A percentile compares a stretch with the other conserved stretches of the same genome.
Conservation (phyloP, 2,113 vertebrate species). For the Sula dactylatra region DNA sequence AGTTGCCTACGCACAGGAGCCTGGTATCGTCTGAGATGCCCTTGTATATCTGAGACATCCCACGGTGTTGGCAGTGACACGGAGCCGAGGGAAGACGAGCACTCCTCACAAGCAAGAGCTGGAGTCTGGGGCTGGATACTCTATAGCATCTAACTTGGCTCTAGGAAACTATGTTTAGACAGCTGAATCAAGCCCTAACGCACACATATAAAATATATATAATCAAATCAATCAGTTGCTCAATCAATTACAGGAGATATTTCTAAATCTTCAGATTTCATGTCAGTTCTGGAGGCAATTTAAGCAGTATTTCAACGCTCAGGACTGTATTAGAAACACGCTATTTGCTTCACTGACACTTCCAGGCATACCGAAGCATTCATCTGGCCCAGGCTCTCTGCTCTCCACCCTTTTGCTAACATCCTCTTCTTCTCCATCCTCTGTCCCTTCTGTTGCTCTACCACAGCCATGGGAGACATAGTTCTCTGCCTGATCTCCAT, state of each 20-base stretch:
- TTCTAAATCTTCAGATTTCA: constrained; percentile 49
- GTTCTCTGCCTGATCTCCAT: background rate
- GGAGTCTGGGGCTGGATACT: background rate
- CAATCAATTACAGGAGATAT: constrained; percentile 37
- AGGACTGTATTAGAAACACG: constrained; percentile 31
- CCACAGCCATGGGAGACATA: background rate
- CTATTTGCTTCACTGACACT: constrained; percentile 14
- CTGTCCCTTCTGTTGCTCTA: background rate
- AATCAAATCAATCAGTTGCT: constrained; percentile 54
- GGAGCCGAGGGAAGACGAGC: background rate
- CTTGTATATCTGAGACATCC: constrained; percentile 22
- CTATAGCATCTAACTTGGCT: background rate
- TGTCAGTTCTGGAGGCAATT: constrained; percentile 39
- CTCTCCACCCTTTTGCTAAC: constrained; percentile 17
- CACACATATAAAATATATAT: background rate
- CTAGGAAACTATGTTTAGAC: constrained; percentile 17
- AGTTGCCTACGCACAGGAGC: background rate
- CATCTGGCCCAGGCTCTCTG: constrained; percentile 5
- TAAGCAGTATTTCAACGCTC: constrained; percentile 5
- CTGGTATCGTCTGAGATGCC: constrained; percentile 51
- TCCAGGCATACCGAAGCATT: constrained; percentile 23
- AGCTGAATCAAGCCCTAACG: background rate
- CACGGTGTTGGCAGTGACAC: background rate
- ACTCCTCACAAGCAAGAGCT: background rate
- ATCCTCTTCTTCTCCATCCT: background rate